phyloP scores from a whole-genome alignment of 2,888 invertebrate genomes.

The Drosophila anceps region DNA sequence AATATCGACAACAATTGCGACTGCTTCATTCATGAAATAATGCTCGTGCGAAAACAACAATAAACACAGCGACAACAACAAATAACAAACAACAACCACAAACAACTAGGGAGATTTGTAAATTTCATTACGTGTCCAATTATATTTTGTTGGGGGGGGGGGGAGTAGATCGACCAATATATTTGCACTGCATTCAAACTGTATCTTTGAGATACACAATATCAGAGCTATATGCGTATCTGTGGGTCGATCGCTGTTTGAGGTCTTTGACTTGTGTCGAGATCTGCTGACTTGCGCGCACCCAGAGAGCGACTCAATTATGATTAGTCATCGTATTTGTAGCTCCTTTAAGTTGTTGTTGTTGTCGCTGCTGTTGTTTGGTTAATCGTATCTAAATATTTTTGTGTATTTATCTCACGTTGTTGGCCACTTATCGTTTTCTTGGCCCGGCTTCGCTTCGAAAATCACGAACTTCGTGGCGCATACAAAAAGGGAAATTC shows the following conservation, averaged over 20 bases:
- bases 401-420: conserved; percentile 76
- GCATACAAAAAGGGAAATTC: conserved; percentile 78
- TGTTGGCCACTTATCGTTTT: conserved; percentile 60
- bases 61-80: conserved; percentile 39
- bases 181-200: conserved; percentile 54
- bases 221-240: neutral
- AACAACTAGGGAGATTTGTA: conserved; percentile 47
- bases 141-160: neutral
- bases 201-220: neutral
- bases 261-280: conserved; percentile 48
- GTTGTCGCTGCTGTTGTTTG: conserved; percentile 22
- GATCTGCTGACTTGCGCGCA: conserved; percentile 25
- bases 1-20: conserved; percentile 56
- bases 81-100: conserved; percentile 14
- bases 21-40: conserved; percentile 72
- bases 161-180: conserved; percentile 13
- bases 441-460: conserved; percentile 27
- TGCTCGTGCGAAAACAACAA: conserved; percentile 54
- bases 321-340: conserved; percentile 71
- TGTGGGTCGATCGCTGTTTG: conserved; percentile 4
- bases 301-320: conserved; percentile 54
- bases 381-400: conserved; percentile 68
- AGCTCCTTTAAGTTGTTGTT: conserved; percentile 40
- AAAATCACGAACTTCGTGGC: conserved; percentile 66
- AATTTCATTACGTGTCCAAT: conserved; percentile 51